Evolutionary conservation across 2,888 invertebrate species (phyloP).

Genomic region (Zygogramma bicolorata): DNA sequence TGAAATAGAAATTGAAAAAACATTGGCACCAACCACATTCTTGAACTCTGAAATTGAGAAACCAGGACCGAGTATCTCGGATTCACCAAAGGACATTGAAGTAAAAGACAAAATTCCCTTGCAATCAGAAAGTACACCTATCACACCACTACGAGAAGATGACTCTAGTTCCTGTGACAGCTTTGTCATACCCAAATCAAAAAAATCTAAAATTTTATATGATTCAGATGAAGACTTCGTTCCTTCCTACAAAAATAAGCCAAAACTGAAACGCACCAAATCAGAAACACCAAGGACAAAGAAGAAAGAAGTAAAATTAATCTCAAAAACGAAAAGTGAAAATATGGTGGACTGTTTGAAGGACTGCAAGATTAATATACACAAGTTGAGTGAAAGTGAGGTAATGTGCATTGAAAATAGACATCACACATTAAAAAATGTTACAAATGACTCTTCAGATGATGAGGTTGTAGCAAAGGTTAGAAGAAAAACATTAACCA

Average conservation of each 20-base stretch:
- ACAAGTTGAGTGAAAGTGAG: slow-evolving; percentile 10
- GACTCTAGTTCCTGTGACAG: not conserved
- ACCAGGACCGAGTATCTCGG: not conserved
- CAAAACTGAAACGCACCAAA: slow-evolving; percentile 7
- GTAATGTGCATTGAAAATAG: not conserved
- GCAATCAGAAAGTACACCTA: not conserved
- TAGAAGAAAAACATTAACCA: slow-evolving; percentile 19
- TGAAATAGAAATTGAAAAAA: not conserved
- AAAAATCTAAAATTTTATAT: slow-evolving; percentile 1
- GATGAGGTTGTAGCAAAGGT: slow-evolving; percentile 11
- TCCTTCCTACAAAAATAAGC: not conserved
- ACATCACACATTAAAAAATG: not conserved
- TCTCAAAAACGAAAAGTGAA: slow-evolving; percentile 4
- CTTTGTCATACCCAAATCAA: not conserved
- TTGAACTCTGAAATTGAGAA: not conserved
- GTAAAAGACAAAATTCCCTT: not conserved
- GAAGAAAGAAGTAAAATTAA: not conserved
- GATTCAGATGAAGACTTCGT: slow-evolving; percentile 24
- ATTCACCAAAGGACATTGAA: not conserved
- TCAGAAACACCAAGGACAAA: slow-evolving; percentile 3
- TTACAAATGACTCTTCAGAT: slow-evolving; percentile 6
- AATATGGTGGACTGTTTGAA: not conserved
- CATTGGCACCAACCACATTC: not conserved
- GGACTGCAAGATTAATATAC: slow-evolving; percentile 15
- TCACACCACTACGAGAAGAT: not conserved